phyloP scores from a whole-genome alignment of 2,113 vertebrate species.

The Hippocampus abdominalis region DNA sequence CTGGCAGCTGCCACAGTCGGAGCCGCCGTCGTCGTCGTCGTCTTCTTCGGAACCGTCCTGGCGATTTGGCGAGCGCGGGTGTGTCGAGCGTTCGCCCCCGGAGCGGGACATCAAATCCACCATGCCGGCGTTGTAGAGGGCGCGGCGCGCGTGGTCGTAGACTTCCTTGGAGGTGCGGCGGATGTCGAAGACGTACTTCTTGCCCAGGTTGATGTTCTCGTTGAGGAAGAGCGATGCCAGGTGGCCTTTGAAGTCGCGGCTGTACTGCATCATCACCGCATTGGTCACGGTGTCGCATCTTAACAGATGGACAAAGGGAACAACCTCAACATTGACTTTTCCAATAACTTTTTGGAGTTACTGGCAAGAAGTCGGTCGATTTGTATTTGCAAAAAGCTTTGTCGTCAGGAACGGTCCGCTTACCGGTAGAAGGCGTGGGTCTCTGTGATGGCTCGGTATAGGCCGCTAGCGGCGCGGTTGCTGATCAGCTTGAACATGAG shows the following conservation, averaged over 20 bases:
- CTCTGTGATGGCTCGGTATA: conserved; percentile 94
- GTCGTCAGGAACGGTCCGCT: neutral
- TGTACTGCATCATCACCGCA: conserved; percentile 99
- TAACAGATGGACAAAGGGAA: no score
- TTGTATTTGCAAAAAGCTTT: neutral
- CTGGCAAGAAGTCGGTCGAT: no score
- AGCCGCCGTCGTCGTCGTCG: conserved; percentile 52
- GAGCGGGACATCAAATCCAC: conserved; percentile 80
- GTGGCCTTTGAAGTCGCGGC: conserved; percentile 94
- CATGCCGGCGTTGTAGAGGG: conserved; percentile 91
- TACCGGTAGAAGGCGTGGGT: conserved; percentile 98
- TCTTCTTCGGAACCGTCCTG: conserved; percentile 21
- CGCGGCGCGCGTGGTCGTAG: conserved; percentile 89
- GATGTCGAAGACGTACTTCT: conserved; percentile 98
- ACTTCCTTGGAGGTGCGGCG: conserved; percentile 95
- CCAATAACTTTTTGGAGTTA: no score
- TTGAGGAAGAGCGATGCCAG: conserved; percentile 95
- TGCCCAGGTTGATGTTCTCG: conserved; percentile 95
- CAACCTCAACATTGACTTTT: no score
- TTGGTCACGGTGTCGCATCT: conserved; percentile 96
- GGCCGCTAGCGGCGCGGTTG: conserved; percentile 91
- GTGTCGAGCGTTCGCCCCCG: conserved; percentile 74
- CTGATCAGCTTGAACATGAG: conserved; percentile 95
- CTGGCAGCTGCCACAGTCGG: conserved; percentile 84
- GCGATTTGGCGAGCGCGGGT: conserved; percentile 77